Base-by-base conservation (phyloP, 2,888 invertebrate genomes). In the Pycnomerus fuliginosus region DNA sequence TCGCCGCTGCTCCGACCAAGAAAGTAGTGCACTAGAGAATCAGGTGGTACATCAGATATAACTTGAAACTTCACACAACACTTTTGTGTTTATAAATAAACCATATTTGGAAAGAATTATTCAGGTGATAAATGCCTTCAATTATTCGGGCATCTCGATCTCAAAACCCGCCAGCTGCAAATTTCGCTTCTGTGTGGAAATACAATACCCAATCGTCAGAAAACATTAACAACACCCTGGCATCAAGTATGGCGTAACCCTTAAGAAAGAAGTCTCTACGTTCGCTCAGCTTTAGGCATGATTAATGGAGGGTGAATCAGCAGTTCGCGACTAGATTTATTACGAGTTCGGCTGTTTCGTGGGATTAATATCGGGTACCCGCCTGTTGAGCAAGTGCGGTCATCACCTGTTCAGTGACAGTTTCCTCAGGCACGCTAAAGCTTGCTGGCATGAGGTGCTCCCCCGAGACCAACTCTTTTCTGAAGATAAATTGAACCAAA, bases 281-380 rank as follows among this genome's bases (percentile, higher is more conserved):
- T 32, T 28, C 38, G 37, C 37, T 20, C 46, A 39, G 48, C 50
- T 46, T 49, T 46, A 34, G 25, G 28, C 52, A 58, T 60, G 61
- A 60, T 62, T 61, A 62, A 62, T 61, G 48, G 56, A 22, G 40
- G 53, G 50, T 61, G 62, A 60, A 52, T 62, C 62, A 60, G 61
- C 62, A 60, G 54, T 57, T 58, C 45, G 44, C 45, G 45, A 55
- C 52, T 54, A 58, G 61, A 59, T 62, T 60, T 62, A 62, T 53
- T 50, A 50, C 48, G 34, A 43, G 44, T 50, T 50, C 43, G 44
- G 42, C 44, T 48, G 48, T 50, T 51, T 47, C 47, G 46, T 47
- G 41, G 50, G 50, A 52, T 55, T 52, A 50, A 49, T 55, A 51
- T 49, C 34, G 35, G 30, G 28, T 17, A 38, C 35, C 36, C 44